phyloP scores from a whole-genome alignment of 1,140 invertebrate species.

The Danaus melanippus region DNA sequence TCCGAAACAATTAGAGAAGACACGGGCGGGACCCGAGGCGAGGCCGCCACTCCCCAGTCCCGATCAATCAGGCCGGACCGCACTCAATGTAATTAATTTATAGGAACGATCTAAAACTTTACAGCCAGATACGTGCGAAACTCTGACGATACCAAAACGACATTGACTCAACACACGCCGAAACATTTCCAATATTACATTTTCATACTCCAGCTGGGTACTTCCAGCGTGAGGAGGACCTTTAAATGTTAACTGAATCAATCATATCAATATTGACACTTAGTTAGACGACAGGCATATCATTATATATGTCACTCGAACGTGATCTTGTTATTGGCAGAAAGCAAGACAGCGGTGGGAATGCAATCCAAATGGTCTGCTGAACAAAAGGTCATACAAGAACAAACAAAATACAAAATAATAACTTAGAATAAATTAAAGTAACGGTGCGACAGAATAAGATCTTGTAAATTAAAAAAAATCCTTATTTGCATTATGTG shows the following conservation, averaged over 20 bases:
- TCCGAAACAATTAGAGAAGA: slow-evolving; percentile 39
- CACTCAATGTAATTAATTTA: slow-evolving; percentile 44
- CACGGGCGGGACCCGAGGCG: slow-evolving; percentile 35
- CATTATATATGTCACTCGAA: too few relatives aligned
- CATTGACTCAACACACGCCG: too few relatives aligned
- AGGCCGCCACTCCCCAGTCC: slow-evolving; percentile 21
- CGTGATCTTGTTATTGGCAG: neutral
- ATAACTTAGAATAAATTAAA: slow-evolving; percentile 30
- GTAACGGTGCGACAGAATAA: slow-evolving; percentile 22
- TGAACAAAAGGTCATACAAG: slow-evolving; percentile 5
- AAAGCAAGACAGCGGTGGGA: slow-evolving; percentile 8
- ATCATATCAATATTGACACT: too few relatives aligned
- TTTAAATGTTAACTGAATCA: too few relatives aligned
- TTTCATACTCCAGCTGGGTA: too few relatives aligned
- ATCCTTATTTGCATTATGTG: slow-evolving; percentile 51
- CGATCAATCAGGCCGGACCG: slow-evolving; percentile 45
- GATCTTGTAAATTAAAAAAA: slow-evolving; percentile 40
- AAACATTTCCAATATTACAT: too few relatives aligned
- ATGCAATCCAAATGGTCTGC: slow-evolving; percentile 11
- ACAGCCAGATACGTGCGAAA: too few relatives aligned
- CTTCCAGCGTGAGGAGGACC: too few relatives aligned
- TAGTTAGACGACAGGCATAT: too few relatives aligned
- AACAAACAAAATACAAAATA: slow-evolving; percentile 18
- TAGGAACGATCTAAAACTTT: slow-evolving; percentile 18
- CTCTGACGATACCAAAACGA: too few relatives aligned